Base-by-base conservation (phyloP, 2,797 vertebrate genomes). In the Enteromius viviparus region DNA sequence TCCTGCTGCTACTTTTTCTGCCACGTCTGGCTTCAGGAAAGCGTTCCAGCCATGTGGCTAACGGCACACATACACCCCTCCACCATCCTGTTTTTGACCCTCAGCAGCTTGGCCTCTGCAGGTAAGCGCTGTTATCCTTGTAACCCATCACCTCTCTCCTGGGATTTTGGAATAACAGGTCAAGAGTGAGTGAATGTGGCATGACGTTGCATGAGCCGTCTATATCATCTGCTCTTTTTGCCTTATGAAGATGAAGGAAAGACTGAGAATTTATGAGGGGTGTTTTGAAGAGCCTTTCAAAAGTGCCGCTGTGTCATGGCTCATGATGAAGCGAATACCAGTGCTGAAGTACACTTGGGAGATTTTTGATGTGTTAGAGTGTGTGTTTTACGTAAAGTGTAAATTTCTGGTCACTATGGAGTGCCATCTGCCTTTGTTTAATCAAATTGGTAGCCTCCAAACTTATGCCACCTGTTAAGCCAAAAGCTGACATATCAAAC, bases 21-120 rank as follows among this genome's bases (percentile, higher is more conserved):
- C 42, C 32, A 26, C 80, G 75, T n/a, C 71, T 75, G 47, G 29
- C 78, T 65, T 79, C 15, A 77, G 45, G 26, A 58, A 58, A 79
- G 82, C 12, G 4, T 82, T 58, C 68, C 60, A 60, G 58, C 40
- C 65, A 74, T 69, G 40, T 45, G 53, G 32, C 15, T 62, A 71
- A 95, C 94, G 93, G 83, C 91, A 32, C 82, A 72, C 87, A 87
- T 85, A 88, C 83, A 66, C 62, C 45, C 32, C 65, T 12, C 87
- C 42, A 74, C 84, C 10, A 29, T 89, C 74, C 68, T 94, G 29
- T 87, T 95, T 21, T 89, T 95, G 21, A 81, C 91, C 47, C 75
- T 93, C 58, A 91, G 87, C 84, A 89, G 85, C 88, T 66, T 91
- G 77, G 87, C 89, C 66, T 90, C 88, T 87, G 92, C 93, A 92